Base-by-base conservation (phyloP, 2,113 vertebrate species). In the Chaetodon auriga region DNA sequence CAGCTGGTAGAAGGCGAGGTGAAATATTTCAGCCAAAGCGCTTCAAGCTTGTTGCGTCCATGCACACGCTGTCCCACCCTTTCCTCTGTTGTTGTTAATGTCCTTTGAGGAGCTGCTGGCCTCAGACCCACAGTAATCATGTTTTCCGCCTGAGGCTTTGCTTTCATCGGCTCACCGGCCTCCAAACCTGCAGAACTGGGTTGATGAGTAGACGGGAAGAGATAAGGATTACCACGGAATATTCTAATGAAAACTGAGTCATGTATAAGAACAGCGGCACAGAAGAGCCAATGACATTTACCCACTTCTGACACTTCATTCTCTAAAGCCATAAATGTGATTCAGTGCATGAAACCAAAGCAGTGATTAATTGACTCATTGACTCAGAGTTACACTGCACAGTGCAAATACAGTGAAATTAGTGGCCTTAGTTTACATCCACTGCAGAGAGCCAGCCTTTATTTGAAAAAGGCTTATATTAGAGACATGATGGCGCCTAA, bases 131-230 rank as follows among this genome's bases (percentile, higher is more conserved):
- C 25, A 12, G 25, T 41, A 19, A 61, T 46, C n/a, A 18, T 8
- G 43, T 48, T 35, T 35, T 51, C 0, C 1, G 6, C 54, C 54
- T 1, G 1, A 66, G 54, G 77, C 64, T 43, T 48, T 70, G 30
- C 21, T 73, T 23, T 65, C 14, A 61, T 60, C 14, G 70, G 30
- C 19, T 63, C 60, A 23, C 6, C 3, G 9, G 41, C 30, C 60
- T 19, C 1, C 4, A 78, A 82, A 85, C 84, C 70, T 55, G 76
- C 6, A 7, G 54, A 89, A 83, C 82, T 21, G 72, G 87, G 18
- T 60, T 30, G 55, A 81, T 63, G 36, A 66, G 58, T 45, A 16
- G 18, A 66, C 1, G 14, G 14, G 0, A 5, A 75, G 36, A 51
- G 11, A 36, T 16, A 30, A 30, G 23, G 11, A 54, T 38, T 77